These are phyloP conservation scores for Nothoprocta pentlandii DNA, from an alignment of 2,113 vertebrate species.

Conservation along the genomic window DNA sequence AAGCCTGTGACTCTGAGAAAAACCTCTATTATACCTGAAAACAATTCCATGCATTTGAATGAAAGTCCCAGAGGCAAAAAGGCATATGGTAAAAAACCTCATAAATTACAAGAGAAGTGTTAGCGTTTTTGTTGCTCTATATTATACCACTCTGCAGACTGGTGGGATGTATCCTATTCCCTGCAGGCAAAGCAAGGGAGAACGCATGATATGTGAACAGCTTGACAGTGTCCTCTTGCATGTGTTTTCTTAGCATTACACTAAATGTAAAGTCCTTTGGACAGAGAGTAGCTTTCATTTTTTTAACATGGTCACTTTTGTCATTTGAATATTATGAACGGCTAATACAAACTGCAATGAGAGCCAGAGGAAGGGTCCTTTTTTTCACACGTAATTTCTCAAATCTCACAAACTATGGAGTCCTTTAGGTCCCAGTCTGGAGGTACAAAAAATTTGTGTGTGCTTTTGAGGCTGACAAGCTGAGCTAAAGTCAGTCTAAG, in stretches of 20 bases:
- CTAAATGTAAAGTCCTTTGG: background rate
- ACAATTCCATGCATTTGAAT: background rate
- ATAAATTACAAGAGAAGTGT: background rate
- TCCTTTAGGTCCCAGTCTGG: background rate
- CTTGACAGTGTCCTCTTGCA: background rate
- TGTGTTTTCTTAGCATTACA: background rate
- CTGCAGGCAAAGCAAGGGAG: background rate
- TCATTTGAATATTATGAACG: background rate
- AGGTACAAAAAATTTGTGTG: background rate
- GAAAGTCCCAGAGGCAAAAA: background rate
- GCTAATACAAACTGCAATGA: background rate
- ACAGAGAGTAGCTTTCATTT: background rate
- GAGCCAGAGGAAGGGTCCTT: background rate
- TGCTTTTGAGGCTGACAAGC: background rate
- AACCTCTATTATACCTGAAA: background rate
- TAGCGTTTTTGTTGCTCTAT: background rate
- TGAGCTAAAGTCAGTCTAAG: background rate
- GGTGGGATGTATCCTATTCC: background rate
- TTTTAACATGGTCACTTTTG: background rate
- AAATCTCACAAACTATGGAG: background rate
- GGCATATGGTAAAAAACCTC: background rate
- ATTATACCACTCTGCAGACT: background rate
- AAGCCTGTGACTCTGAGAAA: constrained; percentile 36
- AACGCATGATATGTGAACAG: background rate
- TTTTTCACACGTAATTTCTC: background rate